A percentile compares a stretch with the other conserved stretches of the same genome.
These are phyloP conservation scores for Oxyruncus cristatus DNA, from an alignment of 2,113 vertebrate species.

Conservation along the genomic window DNA sequence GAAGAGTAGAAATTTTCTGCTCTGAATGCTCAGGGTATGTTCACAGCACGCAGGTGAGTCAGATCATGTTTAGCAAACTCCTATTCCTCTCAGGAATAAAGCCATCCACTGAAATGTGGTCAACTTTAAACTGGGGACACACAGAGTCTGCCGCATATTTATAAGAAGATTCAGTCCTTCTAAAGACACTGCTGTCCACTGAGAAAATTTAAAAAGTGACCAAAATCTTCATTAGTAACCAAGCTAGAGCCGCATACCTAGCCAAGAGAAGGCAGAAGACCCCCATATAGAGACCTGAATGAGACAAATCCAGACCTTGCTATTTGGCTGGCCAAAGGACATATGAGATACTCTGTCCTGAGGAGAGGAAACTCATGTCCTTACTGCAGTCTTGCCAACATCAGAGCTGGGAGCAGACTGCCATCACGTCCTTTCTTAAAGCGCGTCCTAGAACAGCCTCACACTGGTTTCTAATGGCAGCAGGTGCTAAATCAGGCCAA, in stretches of 20 bases:
- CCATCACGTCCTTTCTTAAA: neutral
- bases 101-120: neutral
- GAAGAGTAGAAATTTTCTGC: conserved; percentile 6
- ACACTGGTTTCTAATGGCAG: neutral
- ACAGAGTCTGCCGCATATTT: neutral
- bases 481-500: neutral
- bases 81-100: neutral
- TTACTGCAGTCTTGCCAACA: neutral
- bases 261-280: neutral
- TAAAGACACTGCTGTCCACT: neutral
- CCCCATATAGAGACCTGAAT: neutral
- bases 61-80: neutral
- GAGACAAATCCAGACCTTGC: neutral
- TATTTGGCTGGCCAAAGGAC: neutral
- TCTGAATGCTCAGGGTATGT: neutral
- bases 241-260: neutral
- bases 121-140: neutral
- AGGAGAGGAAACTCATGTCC: neutral
- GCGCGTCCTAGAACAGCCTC: neutral
- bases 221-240: neutral
- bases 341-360: neutral
- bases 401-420: neutral
- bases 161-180: neutral
- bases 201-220: neutral
- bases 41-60: neutral